Evolutionary conservation across 2,888 invertebrate species (phyloP).

Genomic region (Pristionchus exspectatus): DNA sequence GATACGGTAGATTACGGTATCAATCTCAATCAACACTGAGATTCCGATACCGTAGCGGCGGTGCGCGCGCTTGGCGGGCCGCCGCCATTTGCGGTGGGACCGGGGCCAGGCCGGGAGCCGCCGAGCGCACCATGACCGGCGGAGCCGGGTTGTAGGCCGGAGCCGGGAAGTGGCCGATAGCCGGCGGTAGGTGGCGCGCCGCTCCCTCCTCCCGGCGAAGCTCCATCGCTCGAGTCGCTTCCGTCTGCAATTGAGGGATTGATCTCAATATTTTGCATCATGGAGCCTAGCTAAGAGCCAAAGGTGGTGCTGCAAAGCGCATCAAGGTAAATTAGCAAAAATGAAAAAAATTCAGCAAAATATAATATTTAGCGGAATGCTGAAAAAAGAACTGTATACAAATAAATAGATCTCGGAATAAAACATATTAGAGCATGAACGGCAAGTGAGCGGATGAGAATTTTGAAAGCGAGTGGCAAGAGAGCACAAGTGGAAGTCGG

Average conservation of each 20-base stretch:
- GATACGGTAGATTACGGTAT: neutral
- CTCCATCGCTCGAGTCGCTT: slow-evolving; percentile 37
- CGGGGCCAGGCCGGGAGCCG: neutral
- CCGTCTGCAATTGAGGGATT: neutral
- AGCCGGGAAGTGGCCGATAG: neutral
- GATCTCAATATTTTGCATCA: no score
- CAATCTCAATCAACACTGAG: slow-evolving; percentile 65
- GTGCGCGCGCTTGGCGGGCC: slow-evolving; percentile 63
- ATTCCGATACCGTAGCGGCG: slow-evolving; percentile 65
- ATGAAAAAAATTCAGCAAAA: neutral
- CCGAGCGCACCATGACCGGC: slow-evolving; percentile 8
- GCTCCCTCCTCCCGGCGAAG: neutral
- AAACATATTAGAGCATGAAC: no score
- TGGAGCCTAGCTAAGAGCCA: no score
- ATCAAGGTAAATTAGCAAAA: no score
- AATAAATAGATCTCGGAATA: no score
- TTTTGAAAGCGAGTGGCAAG: no score
- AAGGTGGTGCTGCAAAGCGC: no score
- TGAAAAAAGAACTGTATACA: no score
- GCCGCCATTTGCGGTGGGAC: slow-evolving; percentile 50
- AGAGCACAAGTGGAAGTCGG: no score
- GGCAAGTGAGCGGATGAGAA: no score
- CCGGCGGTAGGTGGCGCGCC: neutral
- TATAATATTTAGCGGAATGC: no score
- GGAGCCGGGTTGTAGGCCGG: neutral